Conservation (phyloP, 2,888 invertebrate species). For the Allolobophora icterica region DNA sequence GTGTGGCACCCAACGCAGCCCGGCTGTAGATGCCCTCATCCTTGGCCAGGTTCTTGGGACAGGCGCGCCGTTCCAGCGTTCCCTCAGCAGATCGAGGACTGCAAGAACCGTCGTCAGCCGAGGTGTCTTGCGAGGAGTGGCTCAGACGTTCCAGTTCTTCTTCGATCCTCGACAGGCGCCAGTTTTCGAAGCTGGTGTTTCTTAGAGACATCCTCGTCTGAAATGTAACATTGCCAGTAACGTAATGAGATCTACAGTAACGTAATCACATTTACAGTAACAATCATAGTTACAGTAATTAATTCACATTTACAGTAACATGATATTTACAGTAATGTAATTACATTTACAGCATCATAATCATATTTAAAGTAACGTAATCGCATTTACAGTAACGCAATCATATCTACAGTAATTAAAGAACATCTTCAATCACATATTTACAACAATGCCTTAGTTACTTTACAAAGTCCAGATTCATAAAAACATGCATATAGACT, state of each 20-base stretch:
- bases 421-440: too few relatives aligned
- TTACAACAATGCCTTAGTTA: too few relatives aligned
- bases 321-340: neutral
- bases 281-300: too few relatives aligned
- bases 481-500: too few relatives aligned
- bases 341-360: neutral
- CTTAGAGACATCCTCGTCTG: neutral
- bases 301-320: too few relatives aligned
- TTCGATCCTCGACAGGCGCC: conserved; percentile 49
- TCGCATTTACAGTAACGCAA: too few relatives aligned
- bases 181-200: conserved; percentile 39
- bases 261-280: neutral
- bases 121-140: conserved; percentile 28
- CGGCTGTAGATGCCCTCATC: conserved; percentile 45
- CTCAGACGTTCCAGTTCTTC: conserved; percentile 49
- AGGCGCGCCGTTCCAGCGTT: neutral
- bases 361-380: neutral
- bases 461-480: too few relatives aligned
- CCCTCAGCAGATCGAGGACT: neutral
- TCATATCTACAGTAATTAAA: too few relatives aligned
- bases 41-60: neutral
- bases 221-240: neutral
- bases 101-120: neutral
- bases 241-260: neutral
- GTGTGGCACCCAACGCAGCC: conserved; percentile 27